Conservation (phyloP, 2,113 vertebrate genomes). For the Tympanuchus pallidicinctus region DNA sequence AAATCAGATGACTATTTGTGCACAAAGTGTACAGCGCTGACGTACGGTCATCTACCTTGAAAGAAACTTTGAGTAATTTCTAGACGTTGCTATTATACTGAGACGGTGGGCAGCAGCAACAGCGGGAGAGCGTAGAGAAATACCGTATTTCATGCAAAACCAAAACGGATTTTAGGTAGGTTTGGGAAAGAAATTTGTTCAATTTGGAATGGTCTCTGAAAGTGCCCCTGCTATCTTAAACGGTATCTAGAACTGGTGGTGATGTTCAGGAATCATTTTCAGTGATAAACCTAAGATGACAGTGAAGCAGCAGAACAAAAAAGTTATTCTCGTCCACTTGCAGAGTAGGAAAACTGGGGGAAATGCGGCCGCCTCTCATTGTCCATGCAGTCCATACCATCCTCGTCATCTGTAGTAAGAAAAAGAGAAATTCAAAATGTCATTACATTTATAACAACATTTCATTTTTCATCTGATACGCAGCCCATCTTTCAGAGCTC, state of each 20-base stretch:
- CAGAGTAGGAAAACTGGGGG: conserved; percentile 99
- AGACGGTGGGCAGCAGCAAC: conserved; percentile 78
- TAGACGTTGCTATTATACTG: conserved; percentile 72
- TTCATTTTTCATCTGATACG: background rate
- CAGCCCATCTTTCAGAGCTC: background rate
- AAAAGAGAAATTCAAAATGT: conserved; percentile 31
- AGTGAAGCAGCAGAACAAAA: conserved; percentile 75
- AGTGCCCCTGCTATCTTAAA: conserved; percentile 73
- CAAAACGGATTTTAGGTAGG: conserved; percentile 57
- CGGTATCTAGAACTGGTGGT: conserved; percentile 76
- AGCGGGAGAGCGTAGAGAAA: conserved; percentile 76
- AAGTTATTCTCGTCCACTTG: conserved; percentile 94
- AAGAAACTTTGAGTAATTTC: conserved; percentile 72
- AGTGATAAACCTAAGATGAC: conserved; percentile 80
- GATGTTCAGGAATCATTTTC: conserved; percentile 82
- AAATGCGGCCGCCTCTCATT: conserved; percentile 96
- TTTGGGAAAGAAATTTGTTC: conserved; percentile 57
- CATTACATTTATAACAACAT: background rate
- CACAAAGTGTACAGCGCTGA: conserved; percentile 62
- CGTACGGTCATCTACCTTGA: conserved; percentile 72
- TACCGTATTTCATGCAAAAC: conserved; percentile 83
- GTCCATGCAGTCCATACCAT: conserved; percentile 97
- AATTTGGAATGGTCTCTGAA: conserved; percentile 74
- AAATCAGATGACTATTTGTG: conserved; percentile 65
- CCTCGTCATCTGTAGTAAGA: conserved; percentile 89